Percentiles rank a stretch among this genome's conserved stretches.
These are phyloP conservation scores for Tricholauxania praeusta DNA, from an alignment of 2,888 invertebrate species.

Conservation along the genomic window DNA sequence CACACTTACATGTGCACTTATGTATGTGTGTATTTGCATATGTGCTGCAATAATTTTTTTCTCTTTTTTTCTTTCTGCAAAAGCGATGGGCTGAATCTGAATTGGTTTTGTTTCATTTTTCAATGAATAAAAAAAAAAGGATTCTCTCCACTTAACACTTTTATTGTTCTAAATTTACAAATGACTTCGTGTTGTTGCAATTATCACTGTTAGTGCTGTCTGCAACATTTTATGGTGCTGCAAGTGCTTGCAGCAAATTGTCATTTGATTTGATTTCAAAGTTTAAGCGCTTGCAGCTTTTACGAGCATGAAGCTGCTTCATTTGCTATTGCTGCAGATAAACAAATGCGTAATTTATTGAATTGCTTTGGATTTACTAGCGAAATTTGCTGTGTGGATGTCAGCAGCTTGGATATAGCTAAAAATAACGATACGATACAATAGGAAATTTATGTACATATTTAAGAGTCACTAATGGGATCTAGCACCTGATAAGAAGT, in stretches of 20 bases:
- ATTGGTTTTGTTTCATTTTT: too few relatives aligned
- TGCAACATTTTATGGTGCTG: slow-evolving; percentile 1
- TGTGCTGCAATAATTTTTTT: neutral
- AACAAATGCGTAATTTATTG: slow-evolving; percentile 24
- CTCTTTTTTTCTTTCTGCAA: neutral
- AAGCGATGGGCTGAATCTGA: too few relatives aligned
- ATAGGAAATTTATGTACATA: too few relatives aligned
- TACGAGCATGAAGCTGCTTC: too few relatives aligned
- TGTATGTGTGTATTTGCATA: too few relatives aligned
- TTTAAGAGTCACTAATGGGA: too few relatives aligned
- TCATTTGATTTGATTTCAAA: neutral
- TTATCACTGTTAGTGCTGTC: neutral
- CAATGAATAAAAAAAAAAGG: too few relatives aligned
- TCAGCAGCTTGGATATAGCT: too few relatives aligned
- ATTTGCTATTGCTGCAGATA: neutral
- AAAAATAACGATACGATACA: too few relatives aligned
- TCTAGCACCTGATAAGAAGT: too few relatives aligned
- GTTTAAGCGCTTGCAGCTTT: neutral
- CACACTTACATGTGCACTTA: neutral
- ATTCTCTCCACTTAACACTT: too few relatives aligned
- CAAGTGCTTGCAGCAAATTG: slow-evolving; percentile 18
- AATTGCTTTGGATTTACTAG: slow-evolving; percentile 30
- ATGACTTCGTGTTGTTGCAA: slow-evolving; percentile 7
- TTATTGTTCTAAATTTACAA: too few relatives aligned
- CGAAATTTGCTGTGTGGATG: slow-evolving; percentile 11